A percentile compares a stretch with the other conserved stretches of the same genome.
Conservation (phyloP, 2,797 vertebrate genomes). For the Anas acuta region DNA sequence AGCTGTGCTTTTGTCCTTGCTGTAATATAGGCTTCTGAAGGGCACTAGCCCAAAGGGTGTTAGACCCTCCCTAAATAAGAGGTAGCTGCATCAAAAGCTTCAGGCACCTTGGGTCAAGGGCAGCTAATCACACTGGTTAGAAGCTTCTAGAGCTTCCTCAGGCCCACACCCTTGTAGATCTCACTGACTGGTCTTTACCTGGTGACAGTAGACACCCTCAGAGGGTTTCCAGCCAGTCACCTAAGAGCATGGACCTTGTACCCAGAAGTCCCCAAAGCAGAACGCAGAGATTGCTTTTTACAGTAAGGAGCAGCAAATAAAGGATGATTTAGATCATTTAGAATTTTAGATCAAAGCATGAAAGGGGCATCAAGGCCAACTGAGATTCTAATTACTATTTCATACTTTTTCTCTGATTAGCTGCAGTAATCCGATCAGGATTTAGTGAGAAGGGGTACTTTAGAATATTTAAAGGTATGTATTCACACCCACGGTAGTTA, state of each 20-base stretch:
- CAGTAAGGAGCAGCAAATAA: background rate
- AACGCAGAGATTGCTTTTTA: background rate
- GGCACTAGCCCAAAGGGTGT: background rate
- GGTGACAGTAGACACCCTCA: background rate
- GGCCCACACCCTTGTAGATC: background rate
- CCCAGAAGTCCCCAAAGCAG: background rate
- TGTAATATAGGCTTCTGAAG: background rate
- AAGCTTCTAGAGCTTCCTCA: background rate
- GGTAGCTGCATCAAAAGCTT: background rate
- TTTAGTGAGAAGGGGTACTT: background rate
- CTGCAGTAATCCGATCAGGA: background rate
- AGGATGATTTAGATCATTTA: background rate
- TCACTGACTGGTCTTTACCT: background rate
- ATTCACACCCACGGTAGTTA: background rate
- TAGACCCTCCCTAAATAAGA: background rate
- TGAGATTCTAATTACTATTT: background rate
- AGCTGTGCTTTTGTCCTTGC: background rate
- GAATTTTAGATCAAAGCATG: background rate
- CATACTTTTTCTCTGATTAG: background rate
- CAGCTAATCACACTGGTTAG: background rate
- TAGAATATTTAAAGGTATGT: background rate
- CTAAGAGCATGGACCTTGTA: background rate
- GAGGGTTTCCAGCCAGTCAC: rapidly evolving
- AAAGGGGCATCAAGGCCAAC: background rate
- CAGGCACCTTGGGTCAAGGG: background rate